Evolutionary conservation across 2,888 invertebrate species (phyloP), one percentile per base, ranked within the genome.

Genomic region (Drosophila neotestacea): DNA sequence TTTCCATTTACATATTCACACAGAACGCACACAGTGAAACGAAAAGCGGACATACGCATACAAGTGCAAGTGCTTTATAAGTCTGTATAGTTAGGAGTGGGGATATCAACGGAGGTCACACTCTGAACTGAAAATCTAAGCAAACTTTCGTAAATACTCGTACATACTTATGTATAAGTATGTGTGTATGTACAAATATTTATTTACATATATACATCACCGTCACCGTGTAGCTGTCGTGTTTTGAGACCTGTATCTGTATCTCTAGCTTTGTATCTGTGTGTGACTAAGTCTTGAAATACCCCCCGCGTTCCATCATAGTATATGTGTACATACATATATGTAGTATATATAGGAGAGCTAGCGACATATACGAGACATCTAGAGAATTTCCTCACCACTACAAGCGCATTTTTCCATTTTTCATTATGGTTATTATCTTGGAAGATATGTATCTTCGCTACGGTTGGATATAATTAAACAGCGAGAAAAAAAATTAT

Each of bases 351-450:
- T 66, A 71, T 81, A 56, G 56, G 44, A 59, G 55, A 67, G 64
- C 38, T 64, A 64, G 61, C 64, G 62, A 73, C 64, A 69, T 69
- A 65, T 67, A 63, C 56, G 69, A 54, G 70, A 79, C 71, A 85
- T 84, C 88, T 87, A 89, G 79, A 87, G 85, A 77, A 90, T 88
- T 88, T 90, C 87, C 84, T 85, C 81, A 89, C 85, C 74, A 85
- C 81, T 83, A 85, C 81, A 46, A 58, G 62, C 66, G 73, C 78
- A 79, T 82, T 83, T 88, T 84, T 89, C 87, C 91, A 90, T 91
- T 86, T 86, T 86, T 91, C 91, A 90, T 90, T 91, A 91, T 91
- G 91, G 90, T 90, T 91, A 91, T 91, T 91, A 90, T 88, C 90
- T 90, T 75, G 81, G 79, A 78, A 91, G 91, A 91, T 91, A 91